These are phyloP conservation scores for Antennarius maculatus DNA, from an alignment of 2,797 vertebrate species.

Conservation along the genomic window DNA sequence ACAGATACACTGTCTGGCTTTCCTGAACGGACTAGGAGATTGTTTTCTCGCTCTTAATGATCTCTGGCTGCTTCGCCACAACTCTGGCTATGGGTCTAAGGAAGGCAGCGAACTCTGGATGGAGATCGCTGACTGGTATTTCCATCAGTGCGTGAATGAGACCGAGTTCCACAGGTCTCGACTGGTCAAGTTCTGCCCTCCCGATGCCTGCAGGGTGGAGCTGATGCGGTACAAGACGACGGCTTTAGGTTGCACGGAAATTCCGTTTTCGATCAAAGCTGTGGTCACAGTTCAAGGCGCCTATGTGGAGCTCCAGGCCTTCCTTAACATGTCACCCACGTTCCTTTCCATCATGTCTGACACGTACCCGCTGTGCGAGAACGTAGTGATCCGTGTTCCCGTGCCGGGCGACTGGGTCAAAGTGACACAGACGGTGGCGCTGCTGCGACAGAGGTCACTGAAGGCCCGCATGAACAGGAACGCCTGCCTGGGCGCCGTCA, in stretches of 20 bases:
- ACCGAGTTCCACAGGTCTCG: constrained; percentile 85
- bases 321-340: constrained; percentile 86
- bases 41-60: constrained; percentile 96
- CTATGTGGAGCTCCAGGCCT: constrained; percentile 93
- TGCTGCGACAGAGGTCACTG: constrained; percentile 92
- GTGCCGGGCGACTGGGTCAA: constrained; percentile 93
- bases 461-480: constrained; percentile 96
- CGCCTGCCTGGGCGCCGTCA: constrained; percentile 88
- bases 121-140: constrained; percentile 84
- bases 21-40: constrained; percentile 85
- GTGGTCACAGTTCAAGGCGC: constrained; percentile 92
- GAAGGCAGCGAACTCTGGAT: constrained; percentile 85
- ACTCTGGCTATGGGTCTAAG: constrained; percentile 85
- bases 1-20: constrained; percentile 89
- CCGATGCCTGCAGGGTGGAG: constrained; percentile 90
- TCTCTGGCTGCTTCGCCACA: constrained; percentile 82
- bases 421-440: constrained; percentile 86
- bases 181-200: constrained; percentile 89
- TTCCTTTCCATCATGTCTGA: constrained; percentile 63
- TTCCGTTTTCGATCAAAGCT: constrained; percentile 92
- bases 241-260: constrained; percentile 76
- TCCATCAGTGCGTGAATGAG: constrained; percentile 88
- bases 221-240: constrained; percentile 90
- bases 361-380: constrained; percentile 85
- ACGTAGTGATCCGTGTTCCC: constrained; percentile 88